Base-by-base conservation (phyloP, 1,140 invertebrate genomes). In the Pseudomyrmex dendroicus region DNA sequence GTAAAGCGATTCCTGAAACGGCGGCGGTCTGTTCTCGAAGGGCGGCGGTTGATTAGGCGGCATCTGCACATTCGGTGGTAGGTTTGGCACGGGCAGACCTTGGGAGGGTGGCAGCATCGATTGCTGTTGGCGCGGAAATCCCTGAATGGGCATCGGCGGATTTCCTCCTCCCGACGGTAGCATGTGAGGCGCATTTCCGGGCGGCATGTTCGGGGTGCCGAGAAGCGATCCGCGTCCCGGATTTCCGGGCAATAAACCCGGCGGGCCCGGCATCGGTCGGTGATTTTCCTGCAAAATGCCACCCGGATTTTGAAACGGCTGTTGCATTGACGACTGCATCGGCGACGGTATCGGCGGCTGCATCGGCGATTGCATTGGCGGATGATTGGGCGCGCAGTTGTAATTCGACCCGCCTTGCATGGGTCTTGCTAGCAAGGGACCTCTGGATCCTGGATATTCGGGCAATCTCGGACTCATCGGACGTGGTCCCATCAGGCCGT, bases 1-100 rank as follows among this genome's bases (percentile, higher is more conserved):
- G 59, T 88, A 92, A 7, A 86, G 85, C 44, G 88, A 66, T 8
- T 92, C 91, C 62, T 91, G 88, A 52, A 93, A 93, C 22, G 82
- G 84, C 61, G 89, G 90, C 59, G 86, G 82, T 77, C 91, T 89
- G 46, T 90, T 91, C n/a, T 94, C 92, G 48, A 91, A 94, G 10
- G 66, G 59, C 1, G 88, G 44, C 0, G 88, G 46, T 68, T 90
- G 91, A 84, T 70, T 89, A 77, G 89, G 73, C 63, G 89, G 73
- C 63, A 89, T 85, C 63, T 85, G 89, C 1, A 85, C 22, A 52
- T 85, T 89, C 12, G 87, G 86, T 73, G 89, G 90, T 12, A 59
- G 15, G 8, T 72, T 84, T 86, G 73, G 84, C 35, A 89, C 85
- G 0, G 74, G 86, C 20, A 85, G 89, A 0, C 89, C 88, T n/a